phyloP scores from a whole-genome alignment of 2,888 invertebrate species.

The Trichopoda pennipes region DNA sequence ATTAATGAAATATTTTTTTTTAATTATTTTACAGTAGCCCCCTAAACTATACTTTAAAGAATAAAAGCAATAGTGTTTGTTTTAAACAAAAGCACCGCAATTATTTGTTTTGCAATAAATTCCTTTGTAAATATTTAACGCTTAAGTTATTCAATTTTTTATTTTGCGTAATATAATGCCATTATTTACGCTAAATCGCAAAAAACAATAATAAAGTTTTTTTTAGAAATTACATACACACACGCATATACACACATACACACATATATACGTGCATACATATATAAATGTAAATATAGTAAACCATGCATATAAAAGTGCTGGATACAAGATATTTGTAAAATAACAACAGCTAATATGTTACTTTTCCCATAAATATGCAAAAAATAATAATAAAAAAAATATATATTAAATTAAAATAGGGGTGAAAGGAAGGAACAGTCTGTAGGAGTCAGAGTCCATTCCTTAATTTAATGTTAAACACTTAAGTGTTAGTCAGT shows the following conservation, averaged over 20 bases:
- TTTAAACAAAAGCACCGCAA: constrained; percentile 27
- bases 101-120: constrained; percentile 42
- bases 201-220: constrained; percentile 32
- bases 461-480: constrained; percentile 5
- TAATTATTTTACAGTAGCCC: too few relatives aligned
- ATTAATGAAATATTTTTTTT: too few relatives aligned
- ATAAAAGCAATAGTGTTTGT: constrained; percentile 6
- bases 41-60: background rate
- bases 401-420: background rate
- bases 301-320: constrained; percentile 47
- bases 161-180: background rate
- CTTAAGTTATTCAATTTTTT: constrained; percentile 27
- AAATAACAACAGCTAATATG: constrained; percentile 5
- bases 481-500: constrained; percentile 19
- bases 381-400: constrained; percentile 27
- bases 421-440: too few relatives aligned
- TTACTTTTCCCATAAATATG: constrained; percentile 31
- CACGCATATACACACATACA: too few relatives aligned
- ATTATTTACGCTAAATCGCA: constrained; percentile 48
- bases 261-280: too few relatives aligned
- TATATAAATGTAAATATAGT: constrained; percentile 51
- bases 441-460: background rate
- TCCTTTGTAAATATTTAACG: constrained; percentile 35
- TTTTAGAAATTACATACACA: constrained; percentile 37
- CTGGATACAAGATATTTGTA: constrained; percentile 28